Evolutionary conservation across 2,113 vertebrate species (phyloP), one percentile per base, ranked within the genome.

Genomic region (Alligator mississippiensis): DNA sequence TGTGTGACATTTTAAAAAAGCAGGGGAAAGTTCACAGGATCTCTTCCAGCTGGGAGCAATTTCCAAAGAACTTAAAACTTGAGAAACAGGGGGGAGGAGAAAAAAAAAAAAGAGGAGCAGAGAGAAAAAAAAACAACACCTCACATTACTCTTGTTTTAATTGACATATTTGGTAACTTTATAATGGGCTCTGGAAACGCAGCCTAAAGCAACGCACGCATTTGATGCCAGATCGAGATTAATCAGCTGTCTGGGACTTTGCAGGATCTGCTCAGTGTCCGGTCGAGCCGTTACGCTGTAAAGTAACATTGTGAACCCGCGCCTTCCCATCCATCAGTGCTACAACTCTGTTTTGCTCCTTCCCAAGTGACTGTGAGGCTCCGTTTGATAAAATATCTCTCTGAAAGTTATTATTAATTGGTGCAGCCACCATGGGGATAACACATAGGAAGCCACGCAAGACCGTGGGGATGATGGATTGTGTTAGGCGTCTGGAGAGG

Each of bases 81-180:
- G 54, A 28, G 77, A 54, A 47, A 55, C 60, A 54, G 64, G 64
- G 38, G 59, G 25, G 25, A 13, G 24, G 38, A 18, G 11, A 16
- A 13, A 2, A 21, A n/a, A 17, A 22, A 15, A 16, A 12, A 27
- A 0, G n/a, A 21, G 19, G 24, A 18, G 12, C 0, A 5, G 1
- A 6, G 2, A 3, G 8, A 4, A 28, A 4, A 14, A 38, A 18
- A 64, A 19, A 4, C n/a, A n/a, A n/a, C n/a, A 11, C 72, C 30
- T 6, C 2, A 22, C 19, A 3, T 0, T 3, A 54, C 4, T 14
- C 34, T 3, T 4, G 2, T 79, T 80, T 38, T 5, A 63, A 60
- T 1, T 83, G 27, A 68, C 63, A 38, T 59, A 5, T 60, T 47
- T 14, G 47, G 74, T n/a, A 3, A 14, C 25, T 47, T 55, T 64